A percentile compares a stretch with the other conserved stretches of the same genome.
phyloP scores from a whole-genome alignment of 2,888 invertebrate genomes.

The Pyrrhia umbra region DNA sequence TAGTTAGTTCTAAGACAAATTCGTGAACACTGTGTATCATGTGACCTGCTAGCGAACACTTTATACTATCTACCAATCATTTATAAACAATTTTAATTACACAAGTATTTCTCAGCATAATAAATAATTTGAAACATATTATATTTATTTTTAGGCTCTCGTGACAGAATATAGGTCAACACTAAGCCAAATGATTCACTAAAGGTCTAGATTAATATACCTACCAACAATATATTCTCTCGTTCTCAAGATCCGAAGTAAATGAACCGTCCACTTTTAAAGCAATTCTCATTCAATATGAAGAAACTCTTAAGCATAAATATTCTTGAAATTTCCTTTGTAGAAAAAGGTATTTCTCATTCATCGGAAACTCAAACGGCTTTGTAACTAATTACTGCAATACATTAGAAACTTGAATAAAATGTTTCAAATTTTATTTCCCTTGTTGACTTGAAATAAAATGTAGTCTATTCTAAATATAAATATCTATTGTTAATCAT shows the following conservation, averaged over 20 bases:
- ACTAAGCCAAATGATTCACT: neutral
- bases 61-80: neutral
- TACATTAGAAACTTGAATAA: constrained; percentile 36
- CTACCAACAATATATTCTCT: neutral
- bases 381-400: constrained; percentile 53
- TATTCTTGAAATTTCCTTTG: constrained; percentile 44
- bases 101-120: neutral
- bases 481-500: too few relatives aligned
- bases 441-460: constrained; percentile 15
- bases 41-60: neutral
- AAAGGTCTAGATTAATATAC: neutral
- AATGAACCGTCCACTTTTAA: constrained; percentile 13
- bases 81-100: neutral
- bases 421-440: constrained; percentile 39
- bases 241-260: neutral
- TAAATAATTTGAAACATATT: neutral
- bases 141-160: neutral
- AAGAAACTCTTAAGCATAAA: constrained; percentile 36
- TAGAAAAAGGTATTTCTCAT: constrained; percentile 50
- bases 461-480: neutral
- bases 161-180: neutral
- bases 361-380: constrained; percentile 45
- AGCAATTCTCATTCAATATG: constrained; percentile 39
- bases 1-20: too few relatives aligned
- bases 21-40: too few relatives aligned